phyloP scores from a whole-genome alignment of 1,140 invertebrate genomes.

The Drosophila watanabei region DNA sequence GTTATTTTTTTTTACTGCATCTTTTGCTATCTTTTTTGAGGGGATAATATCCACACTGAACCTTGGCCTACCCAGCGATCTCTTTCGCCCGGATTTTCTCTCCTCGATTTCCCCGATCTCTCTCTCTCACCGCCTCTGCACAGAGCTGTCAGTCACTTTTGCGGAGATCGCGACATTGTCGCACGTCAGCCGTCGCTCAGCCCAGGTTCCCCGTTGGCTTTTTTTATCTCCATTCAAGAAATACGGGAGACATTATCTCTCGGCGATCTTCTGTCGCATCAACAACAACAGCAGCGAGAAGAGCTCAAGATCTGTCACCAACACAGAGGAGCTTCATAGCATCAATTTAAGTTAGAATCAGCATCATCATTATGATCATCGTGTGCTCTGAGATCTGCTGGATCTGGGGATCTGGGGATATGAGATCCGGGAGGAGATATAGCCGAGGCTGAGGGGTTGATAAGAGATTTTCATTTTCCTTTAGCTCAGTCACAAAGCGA shows the following conservation, averaged over 20 bases:
- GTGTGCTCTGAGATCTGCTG: conserved; percentile 38
- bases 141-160: conserved; percentile 46
- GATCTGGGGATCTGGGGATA: conserved; percentile 15
- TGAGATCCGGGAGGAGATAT: conserved; percentile 48
- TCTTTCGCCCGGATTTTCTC: conserved; percentile 17
- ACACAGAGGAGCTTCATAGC: conserved; percentile 39
- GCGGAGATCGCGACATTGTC: conserved; percentile 68
- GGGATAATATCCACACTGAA: conserved; percentile 30
- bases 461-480: conserved; percentile 66
- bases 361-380: conserved; percentile 50
- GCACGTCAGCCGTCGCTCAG: conserved; percentile 68
- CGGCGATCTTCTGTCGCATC: conserved; percentile 51
- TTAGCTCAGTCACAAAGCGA: conserved; percentile 69
- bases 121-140: neutral
- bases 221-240: conserved; percentile 69
- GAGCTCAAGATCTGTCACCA: conserved; percentile 60
- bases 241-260: conserved; percentile 65
- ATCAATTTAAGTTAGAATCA: conserved; percentile 79
- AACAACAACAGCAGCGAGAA: conserved; percentile 25
- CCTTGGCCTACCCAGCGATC: conserved; percentile 53
- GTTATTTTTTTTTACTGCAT: conserved; percentile 6
- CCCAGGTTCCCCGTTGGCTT: conserved; percentile 45
- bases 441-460: conserved; percentile 38
- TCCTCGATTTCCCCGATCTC: conserved; percentile 8
- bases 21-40: neutral